Conservation (phyloP, 92 coral and sea anemone species). For the Parazoanthus darwini region DNA sequence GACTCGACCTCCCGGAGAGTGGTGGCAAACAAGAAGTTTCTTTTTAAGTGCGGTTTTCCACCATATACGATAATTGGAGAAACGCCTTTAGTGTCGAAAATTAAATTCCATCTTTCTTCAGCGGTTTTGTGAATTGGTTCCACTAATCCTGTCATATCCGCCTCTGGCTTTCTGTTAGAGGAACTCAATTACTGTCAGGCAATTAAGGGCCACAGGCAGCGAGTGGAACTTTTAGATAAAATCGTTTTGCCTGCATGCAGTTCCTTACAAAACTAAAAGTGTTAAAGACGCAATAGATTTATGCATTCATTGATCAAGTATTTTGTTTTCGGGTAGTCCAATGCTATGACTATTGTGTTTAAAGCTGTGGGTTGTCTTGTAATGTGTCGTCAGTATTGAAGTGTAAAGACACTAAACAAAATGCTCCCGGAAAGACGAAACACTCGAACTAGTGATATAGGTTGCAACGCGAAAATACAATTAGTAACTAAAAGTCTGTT, state of each 20-base stretch:
- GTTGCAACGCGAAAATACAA: not conserved
- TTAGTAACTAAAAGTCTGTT: not conserved
- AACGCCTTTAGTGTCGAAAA: conserved; percentile 37
- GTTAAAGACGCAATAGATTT: not conserved
- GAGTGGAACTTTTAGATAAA: not conserved
- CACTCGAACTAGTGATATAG: not conserved
- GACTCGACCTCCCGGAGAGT: conserved; percentile 37
- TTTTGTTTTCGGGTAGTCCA: not conserved
- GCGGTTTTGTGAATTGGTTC: conserved; percentile 28
- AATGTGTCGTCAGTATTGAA: not conserved
- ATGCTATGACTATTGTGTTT: not conserved
- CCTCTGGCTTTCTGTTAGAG: conserved; percentile 37
- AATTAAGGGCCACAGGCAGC: conserved; percentile 38
- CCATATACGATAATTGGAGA: conserved; percentile 31
- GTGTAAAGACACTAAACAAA: not conserved
- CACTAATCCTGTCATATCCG: conserved; percentile 41
- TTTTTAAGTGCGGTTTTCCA: conserved; percentile 39
- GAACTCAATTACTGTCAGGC: conserved; percentile 21
- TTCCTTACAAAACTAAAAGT: not conserved
- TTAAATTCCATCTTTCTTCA: conserved; percentile 21
- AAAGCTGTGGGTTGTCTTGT: not conserved
- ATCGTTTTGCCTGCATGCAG: not conserved
- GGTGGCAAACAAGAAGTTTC: not conserved
- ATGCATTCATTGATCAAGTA: not conserved
- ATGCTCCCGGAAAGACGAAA: not conserved